These are phyloP conservation scores for Mesaphorura yosii DNA, from an alignment of 1,140 invertebrate species.

Conservation along the genomic window DNA sequence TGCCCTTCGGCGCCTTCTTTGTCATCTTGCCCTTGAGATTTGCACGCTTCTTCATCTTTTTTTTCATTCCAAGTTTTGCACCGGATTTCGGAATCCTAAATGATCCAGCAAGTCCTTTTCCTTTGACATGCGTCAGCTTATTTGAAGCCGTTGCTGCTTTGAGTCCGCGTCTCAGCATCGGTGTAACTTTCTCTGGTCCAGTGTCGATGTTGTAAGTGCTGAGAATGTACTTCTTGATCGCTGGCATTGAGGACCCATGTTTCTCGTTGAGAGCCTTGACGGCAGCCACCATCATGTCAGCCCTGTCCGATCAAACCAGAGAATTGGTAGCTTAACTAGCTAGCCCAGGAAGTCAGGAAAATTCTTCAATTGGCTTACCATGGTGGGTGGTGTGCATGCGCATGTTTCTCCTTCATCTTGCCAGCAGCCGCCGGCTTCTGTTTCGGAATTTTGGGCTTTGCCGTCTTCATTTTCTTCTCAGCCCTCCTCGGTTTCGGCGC, in stretches of 20 bases:
- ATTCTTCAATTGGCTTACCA: too few relatives aligned
- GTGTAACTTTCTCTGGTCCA: constrained; percentile 45
- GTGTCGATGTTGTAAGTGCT: constrained; percentile 47
- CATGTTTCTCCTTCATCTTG: too few relatives aligned
- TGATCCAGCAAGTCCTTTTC: constrained; percentile 49
- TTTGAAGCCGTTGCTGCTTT: constrained; percentile 43
- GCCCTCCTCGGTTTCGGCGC: too few relatives aligned
- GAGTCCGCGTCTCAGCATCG: constrained; percentile 49
- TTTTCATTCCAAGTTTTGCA: constrained; percentile 34
- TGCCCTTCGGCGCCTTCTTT: constrained; percentile 16
- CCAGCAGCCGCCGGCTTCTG: too few relatives aligned
- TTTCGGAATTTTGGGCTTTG: too few relatives aligned
- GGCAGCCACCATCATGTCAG: constrained; percentile 40
- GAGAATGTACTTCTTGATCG: constrained; percentile 52
- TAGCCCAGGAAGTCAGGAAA: too few relatives aligned
- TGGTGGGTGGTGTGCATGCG: too few relatives aligned
- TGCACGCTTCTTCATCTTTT: constrained; percentile 25
- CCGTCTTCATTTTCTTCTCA: too few relatives aligned
- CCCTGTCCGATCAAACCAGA: too few relatives aligned
- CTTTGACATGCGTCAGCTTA: constrained; percentile 41
- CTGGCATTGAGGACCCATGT: constrained; percentile 47
- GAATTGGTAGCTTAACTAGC: too few relatives aligned
- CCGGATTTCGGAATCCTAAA: too few relatives aligned
- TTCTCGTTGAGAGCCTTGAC: constrained; percentile 49
- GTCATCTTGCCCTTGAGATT: constrained; percentile 1